These are phyloP conservation scores for Atethmia centrago DNA, from an alignment of 2,888 invertebrate genomes.

Conservation along the genomic window DNA sequence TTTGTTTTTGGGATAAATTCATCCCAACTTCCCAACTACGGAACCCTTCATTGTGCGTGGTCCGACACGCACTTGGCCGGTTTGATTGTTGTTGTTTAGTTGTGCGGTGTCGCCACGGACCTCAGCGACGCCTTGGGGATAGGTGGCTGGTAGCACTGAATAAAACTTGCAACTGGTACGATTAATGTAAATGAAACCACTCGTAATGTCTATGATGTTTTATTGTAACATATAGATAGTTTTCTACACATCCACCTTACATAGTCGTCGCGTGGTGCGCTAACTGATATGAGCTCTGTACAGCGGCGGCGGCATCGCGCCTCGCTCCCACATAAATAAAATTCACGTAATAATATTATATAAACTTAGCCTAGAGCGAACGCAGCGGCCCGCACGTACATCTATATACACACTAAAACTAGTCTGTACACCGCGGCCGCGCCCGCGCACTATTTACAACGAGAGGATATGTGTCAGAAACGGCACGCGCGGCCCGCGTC, in stretches of 20 bases:
- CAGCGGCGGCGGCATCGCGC: slow-evolving; percentile 70
- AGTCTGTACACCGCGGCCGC: slow-evolving; percentile 75
- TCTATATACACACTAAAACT: slow-evolving; percentile 77
- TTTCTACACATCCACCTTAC: slow-evolving; percentile 88
- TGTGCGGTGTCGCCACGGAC: neutral
- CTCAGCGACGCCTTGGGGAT: neutral
- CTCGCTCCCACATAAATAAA: slow-evolving; percentile 78
- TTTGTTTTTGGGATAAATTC: too few species aligned
- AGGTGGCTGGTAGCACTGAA: neutral
- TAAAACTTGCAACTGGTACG: neutral
- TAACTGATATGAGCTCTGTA: slow-evolving; percentile 88
- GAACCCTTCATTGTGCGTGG: too few species aligned
- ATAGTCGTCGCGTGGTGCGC: slow-evolving; percentile 82
- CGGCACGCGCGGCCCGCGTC: slow-evolving; percentile 78
- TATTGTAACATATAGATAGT: slow-evolving; percentile 89
- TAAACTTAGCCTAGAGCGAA: slow-evolving; percentile 78
- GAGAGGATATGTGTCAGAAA: slow-evolving; percentile 77
- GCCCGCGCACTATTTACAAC: slow-evolving; percentile 75
- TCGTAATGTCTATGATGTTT: slow-evolving; percentile 85
- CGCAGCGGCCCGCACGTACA: slow-evolving; percentile 72
- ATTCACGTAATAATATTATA: slow-evolving; percentile 79
- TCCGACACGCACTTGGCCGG: too few species aligned
- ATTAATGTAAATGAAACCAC: slow-evolving; percentile 75
- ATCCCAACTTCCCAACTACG: too few species aligned
- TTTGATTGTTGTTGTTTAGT: neutral